Evolutionary conservation across 2,113 vertebrate species (phyloP).

Genomic region (Otus sunia): DNA sequence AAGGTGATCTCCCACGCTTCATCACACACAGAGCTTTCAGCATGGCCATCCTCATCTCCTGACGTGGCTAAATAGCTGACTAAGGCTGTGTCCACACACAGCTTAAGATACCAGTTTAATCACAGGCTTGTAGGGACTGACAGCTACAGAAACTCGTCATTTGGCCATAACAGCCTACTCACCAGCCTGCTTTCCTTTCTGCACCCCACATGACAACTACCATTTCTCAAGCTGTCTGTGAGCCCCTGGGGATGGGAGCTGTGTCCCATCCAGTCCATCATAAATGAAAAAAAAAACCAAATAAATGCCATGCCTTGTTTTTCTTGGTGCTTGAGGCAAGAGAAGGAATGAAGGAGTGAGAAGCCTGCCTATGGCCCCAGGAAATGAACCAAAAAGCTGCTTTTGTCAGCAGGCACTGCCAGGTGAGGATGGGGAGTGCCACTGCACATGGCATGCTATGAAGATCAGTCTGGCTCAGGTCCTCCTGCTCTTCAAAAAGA

Average conservation of each 20-base stretch:
- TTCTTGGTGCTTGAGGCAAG: neutral
- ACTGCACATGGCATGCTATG: neutral
- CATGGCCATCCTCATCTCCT: neutral
- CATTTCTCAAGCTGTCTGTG: neutral
- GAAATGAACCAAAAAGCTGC: neutral
- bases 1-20: neutral
- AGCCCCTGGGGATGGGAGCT: neutral
- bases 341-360: neutral
- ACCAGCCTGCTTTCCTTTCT: neutral
- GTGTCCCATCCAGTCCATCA: neutral
- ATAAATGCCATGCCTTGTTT: neutral
- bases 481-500: neutral
- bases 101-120: neutral
- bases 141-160: neutral
- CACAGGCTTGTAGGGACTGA: neutral
- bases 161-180: neutral
- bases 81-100: neutral
- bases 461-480: neutral
- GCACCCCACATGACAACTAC: neutral
- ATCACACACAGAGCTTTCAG: neutral
- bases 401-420: neutral
- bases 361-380: neutral
- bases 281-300: neutral
- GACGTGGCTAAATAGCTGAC: fast-evolving
- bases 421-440: neutral